Conservation (phyloP, 2,113 vertebrate species). For the Pitta sordida region DNA sequence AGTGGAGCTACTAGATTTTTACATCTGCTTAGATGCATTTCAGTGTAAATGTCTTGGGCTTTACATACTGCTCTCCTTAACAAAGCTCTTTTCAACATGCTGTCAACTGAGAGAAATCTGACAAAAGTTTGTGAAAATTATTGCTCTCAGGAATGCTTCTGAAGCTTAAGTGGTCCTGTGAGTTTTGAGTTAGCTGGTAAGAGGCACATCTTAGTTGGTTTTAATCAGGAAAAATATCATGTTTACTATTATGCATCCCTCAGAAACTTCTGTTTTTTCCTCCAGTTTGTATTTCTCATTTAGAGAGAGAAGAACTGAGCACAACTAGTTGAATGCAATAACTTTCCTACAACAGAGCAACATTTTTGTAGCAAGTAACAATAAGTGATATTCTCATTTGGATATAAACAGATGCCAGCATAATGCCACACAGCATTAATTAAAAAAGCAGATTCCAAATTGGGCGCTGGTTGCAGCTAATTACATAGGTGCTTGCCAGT, state of each 20-base stretch:
- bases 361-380: background rate
- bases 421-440: conserved; percentile 25
- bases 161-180: background rate
- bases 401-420: rapidly evolving
- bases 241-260: background rate
- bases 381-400: background rate
- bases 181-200: background rate
- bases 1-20: background rate
- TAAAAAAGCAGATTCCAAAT: background rate
- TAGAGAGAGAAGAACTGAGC: background rate
- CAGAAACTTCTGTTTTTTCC: background rate
- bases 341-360: background rate
- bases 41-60: background rate
- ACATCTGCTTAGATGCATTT: background rate
- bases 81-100: background rate
- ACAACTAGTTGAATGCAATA: background rate
- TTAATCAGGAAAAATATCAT: background rate
- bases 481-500: background rate
- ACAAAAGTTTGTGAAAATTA: background rate
- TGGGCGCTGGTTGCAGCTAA: background rate
- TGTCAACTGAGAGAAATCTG: background rate
- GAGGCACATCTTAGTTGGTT: background rate
- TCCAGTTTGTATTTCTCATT: background rate
- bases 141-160: background rate
- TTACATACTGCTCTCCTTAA: background rate